These are phyloP conservation scores for Turdus rufiventris DNA, from an alignment of 2,113 vertebrate species.

Conservation along the genomic window DNA sequence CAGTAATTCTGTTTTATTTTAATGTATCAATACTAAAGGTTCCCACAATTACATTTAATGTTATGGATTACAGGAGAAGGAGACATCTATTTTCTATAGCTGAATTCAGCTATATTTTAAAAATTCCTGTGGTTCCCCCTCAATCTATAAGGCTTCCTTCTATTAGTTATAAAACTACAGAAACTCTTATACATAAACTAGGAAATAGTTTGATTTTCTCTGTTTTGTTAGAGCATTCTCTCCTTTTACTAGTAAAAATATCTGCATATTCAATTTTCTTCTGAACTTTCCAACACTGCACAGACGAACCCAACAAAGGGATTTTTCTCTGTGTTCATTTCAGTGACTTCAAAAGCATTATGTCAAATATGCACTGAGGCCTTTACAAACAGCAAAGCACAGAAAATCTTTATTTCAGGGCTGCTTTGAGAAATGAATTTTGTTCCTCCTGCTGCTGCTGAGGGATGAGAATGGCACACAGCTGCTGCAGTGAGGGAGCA, in stretches of 20 bases:
- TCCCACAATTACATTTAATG: not conserved
- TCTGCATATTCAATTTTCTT: constrained; percentile 18
- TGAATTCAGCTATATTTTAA: not conserved
- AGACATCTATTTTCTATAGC: not conserved
- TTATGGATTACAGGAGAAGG: not conserved
- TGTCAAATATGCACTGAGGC: not conserved
- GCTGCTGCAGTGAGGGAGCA: not conserved
- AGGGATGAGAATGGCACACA: not conserved
- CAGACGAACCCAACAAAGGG: not conserved
- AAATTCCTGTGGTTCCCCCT: not conserved
- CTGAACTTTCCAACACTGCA: not conserved
- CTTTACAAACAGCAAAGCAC: not conserved
- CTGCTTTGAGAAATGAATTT: not conserved
- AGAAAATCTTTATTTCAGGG: not conserved
- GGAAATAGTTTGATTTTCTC: not conserved
- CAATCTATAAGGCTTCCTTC: not conserved
- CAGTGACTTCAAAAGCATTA: not conserved
- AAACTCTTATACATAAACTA: not conserved
- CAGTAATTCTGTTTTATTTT: not conserved
- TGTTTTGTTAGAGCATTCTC: not conserved
- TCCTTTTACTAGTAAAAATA: not conserved
- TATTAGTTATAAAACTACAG: not conserved
- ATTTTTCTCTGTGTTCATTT: constrained; percentile 9
- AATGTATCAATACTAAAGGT: not conserved
- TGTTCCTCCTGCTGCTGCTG: not conserved